phyloP scores from a whole-genome alignment of 2,888 invertebrate species.

The Apodemia mormo region DNA sequence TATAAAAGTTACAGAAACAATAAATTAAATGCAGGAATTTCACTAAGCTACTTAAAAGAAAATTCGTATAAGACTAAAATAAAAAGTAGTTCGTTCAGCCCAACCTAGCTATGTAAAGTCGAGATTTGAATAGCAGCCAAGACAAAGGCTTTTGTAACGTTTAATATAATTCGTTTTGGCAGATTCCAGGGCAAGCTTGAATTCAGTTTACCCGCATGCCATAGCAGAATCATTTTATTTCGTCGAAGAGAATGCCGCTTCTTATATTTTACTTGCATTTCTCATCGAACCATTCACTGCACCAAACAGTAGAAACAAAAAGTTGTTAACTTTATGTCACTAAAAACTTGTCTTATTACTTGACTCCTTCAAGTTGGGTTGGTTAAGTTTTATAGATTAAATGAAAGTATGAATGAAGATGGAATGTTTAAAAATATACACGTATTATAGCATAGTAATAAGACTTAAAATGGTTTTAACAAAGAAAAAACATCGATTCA shows the following conservation, averaged over 20 bases:
- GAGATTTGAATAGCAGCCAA: slow-evolving; percentile 45
- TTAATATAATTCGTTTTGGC: slow-evolving; percentile 50
- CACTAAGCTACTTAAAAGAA: slow-evolving; percentile 30
- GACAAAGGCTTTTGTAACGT: slow-evolving; percentile 51
- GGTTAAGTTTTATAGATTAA: not conserved
- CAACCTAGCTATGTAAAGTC: slow-evolving; percentile 48
- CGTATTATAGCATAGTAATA: not conserved
- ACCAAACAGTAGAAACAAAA: slow-evolving; percentile 22
- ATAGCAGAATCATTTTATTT: slow-evolving; percentile 57
- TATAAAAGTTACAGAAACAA: not conserved
- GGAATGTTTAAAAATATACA: not conserved
- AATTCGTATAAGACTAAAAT: slow-evolving; percentile 59
- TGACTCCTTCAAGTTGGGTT: slow-evolving; percentile 1
- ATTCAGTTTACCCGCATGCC: slow-evolving; percentile 58
- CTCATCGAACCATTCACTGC: slow-evolving; percentile 24
- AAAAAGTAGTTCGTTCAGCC: slow-evolving; percentile 54
- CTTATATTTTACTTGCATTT: slow-evolving; percentile 19
- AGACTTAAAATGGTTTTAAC: not conserved
- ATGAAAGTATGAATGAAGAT: not conserved
- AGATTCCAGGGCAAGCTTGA: slow-evolving; percentile 52
- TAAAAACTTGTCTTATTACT: slow-evolving; percentile 22
- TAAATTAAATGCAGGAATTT: slow-evolving; percentile 20
- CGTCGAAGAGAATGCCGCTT: slow-evolving; percentile 31
- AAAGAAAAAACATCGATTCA: too few species aligned
- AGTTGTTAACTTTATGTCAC: slow-evolving; percentile 19